These are phyloP conservation scores for Spea multiplicata DNA, from an alignment of 2,113 vertebrate species.

Conservation along the genomic window DNA sequence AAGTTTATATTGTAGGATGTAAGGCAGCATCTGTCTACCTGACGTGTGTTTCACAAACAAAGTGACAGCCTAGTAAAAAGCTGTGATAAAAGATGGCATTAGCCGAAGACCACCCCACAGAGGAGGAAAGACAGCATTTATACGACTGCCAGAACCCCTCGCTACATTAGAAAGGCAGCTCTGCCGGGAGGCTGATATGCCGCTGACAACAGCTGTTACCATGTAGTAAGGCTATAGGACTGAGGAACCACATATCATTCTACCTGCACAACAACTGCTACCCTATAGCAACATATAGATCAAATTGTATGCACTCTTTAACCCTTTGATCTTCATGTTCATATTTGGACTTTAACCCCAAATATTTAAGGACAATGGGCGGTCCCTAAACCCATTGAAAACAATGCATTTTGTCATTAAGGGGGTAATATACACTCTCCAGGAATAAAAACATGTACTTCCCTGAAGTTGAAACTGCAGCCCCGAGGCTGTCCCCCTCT, in stretches of 20 bases:
- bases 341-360: no score
- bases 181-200: conserved; percentile 20
- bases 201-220: conserved; percentile 32
- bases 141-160: conserved; percentile 30
- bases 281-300: conserved; percentile 3
- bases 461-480: no score
- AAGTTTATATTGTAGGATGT: not conserved
- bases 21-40: conserved; percentile 27
- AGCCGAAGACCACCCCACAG: conserved; percentile 19
- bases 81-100: conserved; percentile 34
- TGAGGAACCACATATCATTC: not conserved
- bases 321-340: conserved; percentile 16
- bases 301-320: conserved; percentile 9
- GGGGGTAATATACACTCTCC: no score
- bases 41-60: conserved; percentile 32
- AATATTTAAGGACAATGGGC: no score
- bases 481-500: no score
- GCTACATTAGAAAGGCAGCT: conserved; percentile 13
- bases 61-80: conserved; percentile 39
- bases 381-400: no score
- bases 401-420: no score
- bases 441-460: no score
- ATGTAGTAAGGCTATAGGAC: not conserved
- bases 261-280: not conserved
- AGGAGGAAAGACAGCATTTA: conserved; percentile 36